Percentiles rank a stretch among this genome's conserved stretches.
These are phyloP conservation scores for Andricus quercusramuli DNA, from an alignment of 2,888 invertebrate genomes.

Conservation along the genomic window DNA sequence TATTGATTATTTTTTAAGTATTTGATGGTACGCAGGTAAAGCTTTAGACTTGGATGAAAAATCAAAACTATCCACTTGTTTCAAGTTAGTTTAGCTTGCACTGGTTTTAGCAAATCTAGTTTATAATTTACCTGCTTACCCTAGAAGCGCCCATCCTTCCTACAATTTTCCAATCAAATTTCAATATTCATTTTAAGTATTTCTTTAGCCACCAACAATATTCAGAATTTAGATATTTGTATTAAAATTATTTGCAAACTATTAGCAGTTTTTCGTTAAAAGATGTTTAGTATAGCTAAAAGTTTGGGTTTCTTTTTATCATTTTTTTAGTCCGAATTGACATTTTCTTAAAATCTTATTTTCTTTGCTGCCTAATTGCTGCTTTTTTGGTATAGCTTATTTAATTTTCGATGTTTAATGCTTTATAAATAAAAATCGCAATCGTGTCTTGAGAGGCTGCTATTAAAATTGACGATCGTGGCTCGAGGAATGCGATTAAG, in stretches of 20 bases:
- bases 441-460: background rate
- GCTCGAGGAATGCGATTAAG: constrained; percentile 45
- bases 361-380: background rate
- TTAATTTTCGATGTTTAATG: background rate
- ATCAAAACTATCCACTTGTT: constrained; percentile 43
- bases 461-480: constrained; percentile 42
- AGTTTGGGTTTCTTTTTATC: too few species aligned
- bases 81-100: constrained; percentile 42
- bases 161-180: constrained; percentile 6
- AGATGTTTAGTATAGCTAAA: background rate
- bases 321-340: background rate
- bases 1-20: constrained; percentile 41
- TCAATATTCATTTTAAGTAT: constrained; percentile 10
- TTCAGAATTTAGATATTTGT: background rate
- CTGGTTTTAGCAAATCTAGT: constrained; percentile 11
- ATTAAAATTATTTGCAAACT: background rate
- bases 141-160: constrained; percentile 29
- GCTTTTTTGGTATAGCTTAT: background rate
- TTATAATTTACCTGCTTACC: constrained; percentile 18
- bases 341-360: background rate
- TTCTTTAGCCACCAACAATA: constrained; percentile 19
- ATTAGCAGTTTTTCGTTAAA: background rate
- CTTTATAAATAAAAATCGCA: background rate
- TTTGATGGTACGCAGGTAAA: constrained; percentile 61
- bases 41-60: constrained; percentile 45